These are phyloP conservation scores for Eledona agricola DNA, from an alignment of 2,888 invertebrate genomes.

Conservation along the genomic window DNA sequence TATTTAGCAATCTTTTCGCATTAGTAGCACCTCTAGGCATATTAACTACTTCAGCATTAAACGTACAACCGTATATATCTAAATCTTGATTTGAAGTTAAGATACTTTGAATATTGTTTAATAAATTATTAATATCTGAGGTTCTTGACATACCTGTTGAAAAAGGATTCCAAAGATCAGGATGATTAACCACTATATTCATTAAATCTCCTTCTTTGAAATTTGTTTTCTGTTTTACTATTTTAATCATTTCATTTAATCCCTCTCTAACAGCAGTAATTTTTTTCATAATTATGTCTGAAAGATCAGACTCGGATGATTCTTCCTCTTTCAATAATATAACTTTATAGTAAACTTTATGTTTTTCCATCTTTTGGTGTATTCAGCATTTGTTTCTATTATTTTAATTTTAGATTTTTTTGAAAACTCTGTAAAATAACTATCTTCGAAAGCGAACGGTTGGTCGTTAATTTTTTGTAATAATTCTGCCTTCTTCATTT, in stretches of 20 bases:
- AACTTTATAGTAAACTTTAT: conserved; percentile 7
- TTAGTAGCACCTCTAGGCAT: no score
- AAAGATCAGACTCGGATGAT: conserved; percentile 7
- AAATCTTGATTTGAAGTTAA: no score
- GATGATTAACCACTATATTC: no score
- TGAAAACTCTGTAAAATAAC: conserved; percentile 11
- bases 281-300: conserved; percentile 2
- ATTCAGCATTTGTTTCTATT: conserved; percentile 5
- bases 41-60: no score
- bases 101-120: no score
- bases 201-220: conserved; percentile 18
- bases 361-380: conserved; percentile 10
- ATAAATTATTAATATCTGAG: no score
- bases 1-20: no score
- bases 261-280: conserved; percentile 2
- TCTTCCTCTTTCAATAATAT: conserved; percentile 6
- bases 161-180: no score
- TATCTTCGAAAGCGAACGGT: no score
- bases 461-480: conserved; percentile 2
- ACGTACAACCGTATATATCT: no score
- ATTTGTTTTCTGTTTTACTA: conserved; percentile 19
- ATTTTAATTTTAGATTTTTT: conserved; percentile 3
- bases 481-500: conserved; percentile 18
- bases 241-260: conserved; percentile 1
- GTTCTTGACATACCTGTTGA: no score